These are phyloP conservation scores for Dysmachus trigonus DNA, from an alignment of 2,888 invertebrate species.

Conservation along the genomic window DNA sequence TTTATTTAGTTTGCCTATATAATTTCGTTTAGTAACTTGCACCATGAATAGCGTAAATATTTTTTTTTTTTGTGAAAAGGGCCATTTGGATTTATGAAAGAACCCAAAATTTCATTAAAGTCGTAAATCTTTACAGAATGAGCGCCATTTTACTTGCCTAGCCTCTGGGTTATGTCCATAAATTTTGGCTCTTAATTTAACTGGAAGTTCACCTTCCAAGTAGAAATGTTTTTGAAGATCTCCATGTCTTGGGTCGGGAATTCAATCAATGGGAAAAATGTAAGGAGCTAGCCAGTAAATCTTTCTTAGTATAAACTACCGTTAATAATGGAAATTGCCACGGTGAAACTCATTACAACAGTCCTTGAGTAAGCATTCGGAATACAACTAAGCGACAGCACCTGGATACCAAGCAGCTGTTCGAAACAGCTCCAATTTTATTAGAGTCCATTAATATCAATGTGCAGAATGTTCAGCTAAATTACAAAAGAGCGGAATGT, in stretches of 20 bases:
- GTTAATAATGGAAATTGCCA: background rate
- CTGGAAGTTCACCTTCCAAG: background rate
- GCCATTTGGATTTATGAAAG: background rate
- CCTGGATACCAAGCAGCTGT: conserved; percentile 8
- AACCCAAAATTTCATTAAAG: background rate
- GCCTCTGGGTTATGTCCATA: background rate
- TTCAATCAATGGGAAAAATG: conserved; percentile 25
- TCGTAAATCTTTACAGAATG: background rate
- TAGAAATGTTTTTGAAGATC: background rate
- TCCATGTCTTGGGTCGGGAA: background rate
- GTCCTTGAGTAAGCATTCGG: background rate
- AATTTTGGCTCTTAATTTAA: background rate
- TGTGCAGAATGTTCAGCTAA: background rate
- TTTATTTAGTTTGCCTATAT: background rate
- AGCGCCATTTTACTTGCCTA: background rate
- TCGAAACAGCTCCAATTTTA: background rate
- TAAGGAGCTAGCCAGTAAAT: conserved; percentile 3
- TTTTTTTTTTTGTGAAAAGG: background rate
- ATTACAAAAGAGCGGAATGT: background rate
- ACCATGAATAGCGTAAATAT: too few relatives aligned
- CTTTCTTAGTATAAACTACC: conserved; percentile 9
- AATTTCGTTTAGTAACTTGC: background rate
- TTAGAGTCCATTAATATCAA: conserved; percentile 24
- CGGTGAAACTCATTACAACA: conserved; percentile 7
- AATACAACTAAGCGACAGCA: background rate